These are phyloP conservation scores for Diadophis punctatus DNA, from an alignment of 2,113 vertebrate genomes.

Conservation along the genomic window DNA sequence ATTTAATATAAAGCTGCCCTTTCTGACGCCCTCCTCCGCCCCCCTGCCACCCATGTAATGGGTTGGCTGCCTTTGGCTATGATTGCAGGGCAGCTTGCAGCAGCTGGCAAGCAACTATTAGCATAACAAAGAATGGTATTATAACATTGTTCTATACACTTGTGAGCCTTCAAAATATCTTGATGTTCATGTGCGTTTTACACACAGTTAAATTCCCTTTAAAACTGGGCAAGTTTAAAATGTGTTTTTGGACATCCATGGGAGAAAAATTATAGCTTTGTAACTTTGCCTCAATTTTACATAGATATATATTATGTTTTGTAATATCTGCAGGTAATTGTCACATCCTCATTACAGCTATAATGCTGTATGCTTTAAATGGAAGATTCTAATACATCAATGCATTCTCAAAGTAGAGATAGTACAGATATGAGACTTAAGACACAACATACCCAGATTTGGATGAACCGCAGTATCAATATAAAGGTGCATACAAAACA, in stretches of 20 bases:
- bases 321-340: not conserved
- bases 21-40: conserved; percentile 5
- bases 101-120: conserved; percentile 74
- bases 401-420: not conserved
- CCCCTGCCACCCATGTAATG: conserved; percentile 57
- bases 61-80: conserved; percentile 52
- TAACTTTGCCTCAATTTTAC: not conserved
- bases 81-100: conserved; percentile 65
- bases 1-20: conserved; percentile 36
- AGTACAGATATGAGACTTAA: not conserved
- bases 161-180: conserved; percentile 52
- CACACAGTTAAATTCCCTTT: conserved; percentile 35
- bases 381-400: not conserved
- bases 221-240: not conserved
- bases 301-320: not conserved
- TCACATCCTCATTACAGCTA: not conserved
- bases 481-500: too few relatives aligned
- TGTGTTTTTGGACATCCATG: conserved; percentile 12
- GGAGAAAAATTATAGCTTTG: not conserved
- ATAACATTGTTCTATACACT: conserved; percentile 51
- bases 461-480: not conserved
- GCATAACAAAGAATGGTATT: conserved; percentile 72
- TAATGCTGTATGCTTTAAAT: not conserved
- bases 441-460: not conserved
- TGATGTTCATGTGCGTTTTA: conserved; percentile 34